Percentiles rank a stretch among this genome's conserved stretches.
Conservation (phyloP, 92 coral and sea anemone genomes). For the Phenganax subtilis region DNA sequence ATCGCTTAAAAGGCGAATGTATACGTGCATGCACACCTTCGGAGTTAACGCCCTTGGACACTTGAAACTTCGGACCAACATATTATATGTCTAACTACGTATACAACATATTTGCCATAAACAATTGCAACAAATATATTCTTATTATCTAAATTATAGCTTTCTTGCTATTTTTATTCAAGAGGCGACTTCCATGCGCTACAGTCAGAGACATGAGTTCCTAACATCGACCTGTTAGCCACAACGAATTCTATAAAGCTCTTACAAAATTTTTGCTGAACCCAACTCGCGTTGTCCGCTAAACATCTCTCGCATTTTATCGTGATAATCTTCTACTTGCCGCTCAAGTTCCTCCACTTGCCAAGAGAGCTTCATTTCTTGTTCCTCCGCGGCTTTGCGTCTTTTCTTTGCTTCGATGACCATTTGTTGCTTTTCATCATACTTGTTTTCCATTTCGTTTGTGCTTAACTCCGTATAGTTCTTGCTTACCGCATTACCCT, state of each 20-base stretch:
- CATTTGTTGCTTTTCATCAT: slow-evolving; percentile 6
- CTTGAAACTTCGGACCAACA: neutral
- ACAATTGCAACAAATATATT: neutral
- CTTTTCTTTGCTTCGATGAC: slow-evolving; percentile 18
- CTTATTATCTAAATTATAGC: neutral
- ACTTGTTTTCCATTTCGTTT: slow-evolving; percentile 28
- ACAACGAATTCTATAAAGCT: neutral
- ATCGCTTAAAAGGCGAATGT: too few species aligned
- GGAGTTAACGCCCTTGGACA: neutral
- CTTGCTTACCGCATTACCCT: slow-evolving; percentile 8
- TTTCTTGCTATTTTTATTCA: slow-evolving; percentile 7
- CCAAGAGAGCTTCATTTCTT: slow-evolving; percentile 25
- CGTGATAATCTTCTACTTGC: neutral
- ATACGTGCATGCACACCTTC: neutral
- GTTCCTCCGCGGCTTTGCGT: slow-evolving; percentile 27
- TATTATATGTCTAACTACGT: slow-evolving; percentile 4
- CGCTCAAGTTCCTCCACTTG: slow-evolving; percentile 25
- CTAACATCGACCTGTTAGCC: neutral
- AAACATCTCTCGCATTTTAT: slow-evolving; percentile 36
- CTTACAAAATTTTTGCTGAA: slow-evolving; percentile 29
- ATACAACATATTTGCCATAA: neutral
- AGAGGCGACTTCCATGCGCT: slow-evolving; percentile 9
- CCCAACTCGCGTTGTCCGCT: slow-evolving; percentile 37
- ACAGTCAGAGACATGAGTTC: slow-evolving; percentile 23
- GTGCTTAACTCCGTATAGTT: slow-evolving; percentile 14